Conservation (phyloP, 2,113 vertebrate genomes). For the Pterocles gutturalis region DNA sequence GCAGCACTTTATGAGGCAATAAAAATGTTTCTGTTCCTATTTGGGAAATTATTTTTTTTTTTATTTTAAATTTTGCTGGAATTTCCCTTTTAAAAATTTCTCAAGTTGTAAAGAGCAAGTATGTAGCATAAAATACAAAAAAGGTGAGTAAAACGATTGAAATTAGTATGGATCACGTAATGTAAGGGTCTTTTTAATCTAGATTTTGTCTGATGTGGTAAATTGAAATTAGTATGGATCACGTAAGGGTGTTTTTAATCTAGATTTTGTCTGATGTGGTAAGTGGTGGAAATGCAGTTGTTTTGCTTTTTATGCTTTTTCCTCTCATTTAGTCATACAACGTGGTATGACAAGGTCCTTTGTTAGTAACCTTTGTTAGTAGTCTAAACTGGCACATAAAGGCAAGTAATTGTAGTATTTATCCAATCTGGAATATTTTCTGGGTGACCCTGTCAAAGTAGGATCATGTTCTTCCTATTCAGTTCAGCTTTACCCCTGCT, state of each 20-base stretch:
- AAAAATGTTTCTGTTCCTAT: conserved; percentile 29
- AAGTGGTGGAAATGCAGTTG: not conserved
- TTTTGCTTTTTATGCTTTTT: not conserved
- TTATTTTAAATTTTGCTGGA: not conserved
- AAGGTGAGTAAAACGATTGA: not conserved
- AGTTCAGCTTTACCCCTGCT: not conserved
- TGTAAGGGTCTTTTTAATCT: not conserved
- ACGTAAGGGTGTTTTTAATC: not conserved
- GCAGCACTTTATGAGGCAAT: not conserved
- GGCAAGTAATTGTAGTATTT: not conserved
- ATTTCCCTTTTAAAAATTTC: not conserved
- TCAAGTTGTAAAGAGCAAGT: not conserved
- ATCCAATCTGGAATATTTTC: not conserved
- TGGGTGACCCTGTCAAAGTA: not conserved
- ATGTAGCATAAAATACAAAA: not conserved
- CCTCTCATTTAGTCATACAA: not conserved
- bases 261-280: not conserved
- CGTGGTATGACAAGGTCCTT: not conserved
- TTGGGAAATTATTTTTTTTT: not conserved
- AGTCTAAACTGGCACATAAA: not conserved
- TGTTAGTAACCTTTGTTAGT: not conserved
- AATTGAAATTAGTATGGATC: not conserved
- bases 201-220: not conserved
- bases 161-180: not conserved
- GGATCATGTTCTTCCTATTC: not conserved